phyloP scores from a whole-genome alignment of 1,140 invertebrate genomes.

The Linepithema humile region DNA sequence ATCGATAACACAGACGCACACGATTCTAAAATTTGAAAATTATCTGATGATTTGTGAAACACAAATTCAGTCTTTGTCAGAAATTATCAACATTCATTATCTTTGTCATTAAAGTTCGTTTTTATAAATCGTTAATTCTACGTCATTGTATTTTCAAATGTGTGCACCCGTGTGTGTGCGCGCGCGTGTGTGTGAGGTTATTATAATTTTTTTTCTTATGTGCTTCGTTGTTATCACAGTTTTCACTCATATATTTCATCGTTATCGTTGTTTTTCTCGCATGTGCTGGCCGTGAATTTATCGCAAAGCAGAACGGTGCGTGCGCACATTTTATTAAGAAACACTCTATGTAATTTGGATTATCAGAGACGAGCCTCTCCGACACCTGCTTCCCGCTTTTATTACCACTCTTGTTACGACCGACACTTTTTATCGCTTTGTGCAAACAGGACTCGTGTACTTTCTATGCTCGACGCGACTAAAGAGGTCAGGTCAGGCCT shows the following conservation, averaged over 20 bases:
- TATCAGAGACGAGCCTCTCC: constrained; percentile 20
- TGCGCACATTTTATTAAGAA: not conserved
- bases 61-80: not conserved
- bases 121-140: not conserved
- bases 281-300: not conserved
- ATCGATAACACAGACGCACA: not conserved
- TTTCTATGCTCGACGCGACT: constrained; percentile 28
- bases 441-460: constrained; percentile 37
- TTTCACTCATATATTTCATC: not conserved
- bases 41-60: not conserved
- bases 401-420: not conserved
- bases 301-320: not conserved
- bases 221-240: not conserved
- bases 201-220: not conserved
- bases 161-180: no score
- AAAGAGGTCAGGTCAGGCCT: constrained; percentile 47
- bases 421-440: constrained; percentile 30
- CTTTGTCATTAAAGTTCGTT: not conserved
- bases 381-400: not conserved
- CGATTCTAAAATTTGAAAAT: not conserved
- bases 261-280: not conserved
- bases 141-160: not conserved
- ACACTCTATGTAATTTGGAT: constrained; percentile 7
- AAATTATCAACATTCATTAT: not conserved
- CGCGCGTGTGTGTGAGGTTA: not conserved